These are phyloP conservation scores for Sebastiscus tertius DNA, from an alignment of 2,797 vertebrate genomes.

Conservation along the genomic window DNA sequence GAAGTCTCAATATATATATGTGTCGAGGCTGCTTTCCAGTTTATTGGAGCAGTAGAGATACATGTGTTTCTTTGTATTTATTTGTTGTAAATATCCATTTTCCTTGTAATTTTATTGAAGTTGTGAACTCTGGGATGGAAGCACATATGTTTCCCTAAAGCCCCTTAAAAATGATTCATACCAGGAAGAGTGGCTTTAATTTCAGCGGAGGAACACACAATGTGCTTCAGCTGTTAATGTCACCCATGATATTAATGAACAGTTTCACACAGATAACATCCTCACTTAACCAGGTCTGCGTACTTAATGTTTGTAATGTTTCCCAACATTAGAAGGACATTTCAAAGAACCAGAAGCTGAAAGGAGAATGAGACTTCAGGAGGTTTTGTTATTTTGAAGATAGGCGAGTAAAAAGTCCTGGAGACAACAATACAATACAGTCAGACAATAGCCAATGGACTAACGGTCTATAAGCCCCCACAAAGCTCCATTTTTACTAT, in stretches of 20 bases:
- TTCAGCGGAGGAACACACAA: background rate
- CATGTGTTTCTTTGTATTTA: background rate
- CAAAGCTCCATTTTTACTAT: background rate
- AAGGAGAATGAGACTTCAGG: too few relatives aligned
- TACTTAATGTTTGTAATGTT: background rate
- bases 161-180: slow-evolving; percentile 9
- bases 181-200: slow-evolving; percentile 15
- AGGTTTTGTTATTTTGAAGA: too few relatives aligned
- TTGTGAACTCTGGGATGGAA: slow-evolving; percentile 10
- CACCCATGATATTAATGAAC: background rate
- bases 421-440: rapidly evolving
- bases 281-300: too few relatives aligned
- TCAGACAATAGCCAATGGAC: too few relatives aligned
- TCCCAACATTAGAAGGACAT: background rate
- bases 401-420: too few relatives aligned
- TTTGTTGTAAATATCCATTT: slow-evolving; percentile 4
- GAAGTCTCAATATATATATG: background rate
- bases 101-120: slow-evolving; percentile 17
- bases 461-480: background rate
- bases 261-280: background rate
- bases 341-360: background rate
- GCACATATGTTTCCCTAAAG: slow-evolving; percentile 13
- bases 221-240: background rate
- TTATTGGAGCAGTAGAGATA: background rate
- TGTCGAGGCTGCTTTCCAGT: background rate